phyloP scores from a whole-genome alignment of 64 coral and sea anemone genomes.

The Exaiptasia diaphana region DNA sequence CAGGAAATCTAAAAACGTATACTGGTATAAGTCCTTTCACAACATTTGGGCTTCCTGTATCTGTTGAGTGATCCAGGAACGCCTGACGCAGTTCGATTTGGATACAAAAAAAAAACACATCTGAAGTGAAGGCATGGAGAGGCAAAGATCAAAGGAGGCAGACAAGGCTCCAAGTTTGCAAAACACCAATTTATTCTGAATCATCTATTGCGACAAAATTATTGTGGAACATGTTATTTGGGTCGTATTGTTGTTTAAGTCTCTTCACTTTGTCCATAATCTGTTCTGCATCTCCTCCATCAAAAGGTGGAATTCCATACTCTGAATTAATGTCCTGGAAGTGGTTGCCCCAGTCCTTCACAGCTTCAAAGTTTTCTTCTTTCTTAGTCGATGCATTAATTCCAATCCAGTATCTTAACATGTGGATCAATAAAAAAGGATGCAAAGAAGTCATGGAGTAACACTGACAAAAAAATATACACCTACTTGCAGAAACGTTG shows the following conservation, averaged over 20 bases:
- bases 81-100: too few relatives aligned
- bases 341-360: constrained; percentile 13
- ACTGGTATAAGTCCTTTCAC: too few relatives aligned
- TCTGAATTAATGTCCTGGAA: constrained; percentile 3
- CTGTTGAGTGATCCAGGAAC: too few relatives aligned
- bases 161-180: too few relatives aligned
- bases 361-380: not conserved
- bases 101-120: too few relatives aligned
- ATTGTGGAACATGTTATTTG: constrained; percentile 34
- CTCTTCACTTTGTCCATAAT: not conserved
- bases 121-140: too few relatives aligned
- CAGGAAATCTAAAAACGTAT: too few relatives aligned
- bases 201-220: constrained; percentile 10
- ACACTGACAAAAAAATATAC: not conserved
- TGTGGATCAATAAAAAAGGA: not conserved
- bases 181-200: too few relatives aligned
- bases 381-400: not conserved
- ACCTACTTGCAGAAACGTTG: not conserved
- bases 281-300: constrained; percentile 29
- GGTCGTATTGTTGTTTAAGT: constrained; percentile 40
- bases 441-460: not conserved
- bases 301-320: constrained; percentile 46
- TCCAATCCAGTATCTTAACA: constrained; percentile 47
- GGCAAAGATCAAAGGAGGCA: too few relatives aligned
- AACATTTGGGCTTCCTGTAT: too few relatives aligned